Conservation (phyloP, 2,888 invertebrate species). For the Aleiodes leptofemur region DNA sequence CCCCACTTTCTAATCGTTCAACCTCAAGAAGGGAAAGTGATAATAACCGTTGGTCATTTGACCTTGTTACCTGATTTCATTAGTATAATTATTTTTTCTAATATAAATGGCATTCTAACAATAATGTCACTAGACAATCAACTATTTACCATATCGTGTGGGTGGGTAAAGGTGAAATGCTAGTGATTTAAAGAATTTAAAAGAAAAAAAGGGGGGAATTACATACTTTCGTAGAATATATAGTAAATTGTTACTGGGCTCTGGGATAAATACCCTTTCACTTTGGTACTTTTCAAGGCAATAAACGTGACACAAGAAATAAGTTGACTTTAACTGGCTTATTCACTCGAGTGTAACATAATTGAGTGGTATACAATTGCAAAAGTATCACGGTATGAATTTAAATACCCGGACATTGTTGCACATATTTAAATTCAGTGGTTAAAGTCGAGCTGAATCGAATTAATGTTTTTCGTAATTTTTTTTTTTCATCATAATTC, state of each 20-base stretch:
- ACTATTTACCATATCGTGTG: no score
- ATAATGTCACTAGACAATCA: not conserved
- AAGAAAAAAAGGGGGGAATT: not conserved
- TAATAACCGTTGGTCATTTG: conserved; percentile 52
- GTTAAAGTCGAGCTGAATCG: no score
- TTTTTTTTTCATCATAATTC: not conserved
- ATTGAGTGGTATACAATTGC: conserved; percentile 35
- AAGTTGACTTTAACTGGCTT: conserved; percentile 38
- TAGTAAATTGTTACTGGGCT: no score
- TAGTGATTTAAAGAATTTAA: no score
- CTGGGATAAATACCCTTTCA: conserved; percentile 63
- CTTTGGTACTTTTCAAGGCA: conserved; percentile 68
- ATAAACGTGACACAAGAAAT: conserved; percentile 52
- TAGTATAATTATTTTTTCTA: not conserved
- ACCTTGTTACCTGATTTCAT: conserved; percentile 43
- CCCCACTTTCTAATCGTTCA: conserved; percentile 62
- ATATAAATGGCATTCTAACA: not conserved
- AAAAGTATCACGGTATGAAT: conserved; percentile 18
- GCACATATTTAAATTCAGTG: no score
- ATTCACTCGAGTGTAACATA: conserved; percentile 42
- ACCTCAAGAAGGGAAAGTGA: conserved; percentile 60
- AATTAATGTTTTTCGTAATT: not conserved
- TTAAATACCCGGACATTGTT: not conserved
- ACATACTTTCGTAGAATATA: not conserved
- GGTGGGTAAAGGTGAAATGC: no score